A percentile compares a stretch with the other conserved stretches of the same genome.
phyloP scores from a whole-genome alignment of 2,797 vertebrate genomes.

The Hydrocynus forskahlii region DNA sequence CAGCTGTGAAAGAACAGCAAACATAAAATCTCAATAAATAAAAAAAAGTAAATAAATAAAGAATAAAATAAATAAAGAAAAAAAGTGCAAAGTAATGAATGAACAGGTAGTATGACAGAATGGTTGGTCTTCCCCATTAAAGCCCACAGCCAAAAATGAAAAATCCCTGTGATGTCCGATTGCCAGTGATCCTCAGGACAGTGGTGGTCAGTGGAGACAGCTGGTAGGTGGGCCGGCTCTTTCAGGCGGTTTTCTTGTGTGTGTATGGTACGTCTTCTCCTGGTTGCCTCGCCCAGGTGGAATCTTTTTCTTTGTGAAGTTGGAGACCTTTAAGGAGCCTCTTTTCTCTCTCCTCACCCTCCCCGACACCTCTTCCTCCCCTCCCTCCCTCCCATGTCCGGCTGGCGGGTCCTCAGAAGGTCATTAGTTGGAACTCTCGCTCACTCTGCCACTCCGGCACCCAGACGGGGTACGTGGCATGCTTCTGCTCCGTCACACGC shows the following conservation, averaged over 20 bases:
- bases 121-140: slow-evolving; percentile 6
- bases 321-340: background rate
- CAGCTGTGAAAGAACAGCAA: slow-evolving; percentile 33
- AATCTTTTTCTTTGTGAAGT: background rate
- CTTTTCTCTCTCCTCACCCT: slow-evolving; percentile 5
- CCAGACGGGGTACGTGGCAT: slow-evolving; percentile 87
- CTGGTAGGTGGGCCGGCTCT: background rate
- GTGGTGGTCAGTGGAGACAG: background rate
- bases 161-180: background rate
- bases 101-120: slow-evolving; percentile 13
- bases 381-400: slow-evolving; percentile 47
- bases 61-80: background rate
- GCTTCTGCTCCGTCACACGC: slow-evolving; percentile 84
- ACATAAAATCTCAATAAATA: background rate
- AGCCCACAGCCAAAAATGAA: background rate
- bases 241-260: background rate
- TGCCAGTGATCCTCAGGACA: background rate
- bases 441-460: slow-evolving; percentile 85
- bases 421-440: slow-evolving; percentile 87
- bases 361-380: slow-evolving; percentile 40
- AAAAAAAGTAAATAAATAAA: background rate
- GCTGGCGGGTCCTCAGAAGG: slow-evolving; percentile 81
- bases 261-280: slow-evolving; percentile 21
- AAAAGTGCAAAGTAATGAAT: background rate
- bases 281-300: background rate